These are phyloP conservation scores for Penaeus chinensis DNA, from an alignment of 1,140 invertebrate genomes.

Conservation along the genomic window DNA sequence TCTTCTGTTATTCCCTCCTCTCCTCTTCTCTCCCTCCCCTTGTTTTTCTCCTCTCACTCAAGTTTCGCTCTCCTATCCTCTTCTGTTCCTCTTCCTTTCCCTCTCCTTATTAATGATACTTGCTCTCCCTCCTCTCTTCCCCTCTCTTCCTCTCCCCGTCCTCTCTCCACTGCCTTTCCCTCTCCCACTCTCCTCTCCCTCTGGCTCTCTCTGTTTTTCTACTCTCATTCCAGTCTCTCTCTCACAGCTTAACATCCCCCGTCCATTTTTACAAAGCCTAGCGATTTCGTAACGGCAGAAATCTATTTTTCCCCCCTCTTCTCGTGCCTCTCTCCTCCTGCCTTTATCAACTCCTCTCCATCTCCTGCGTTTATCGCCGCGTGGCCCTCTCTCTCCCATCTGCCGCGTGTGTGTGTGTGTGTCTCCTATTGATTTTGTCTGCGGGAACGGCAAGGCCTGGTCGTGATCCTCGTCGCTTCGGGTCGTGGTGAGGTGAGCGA, in stretches of 20 bases:
- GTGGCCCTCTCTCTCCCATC: neutral
- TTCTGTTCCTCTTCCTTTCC: neutral
- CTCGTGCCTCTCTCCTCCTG: neutral
- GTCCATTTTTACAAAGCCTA: neutral
- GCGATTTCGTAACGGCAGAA: too few species aligned
- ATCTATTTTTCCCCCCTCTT: neutral
- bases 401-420: neutral
- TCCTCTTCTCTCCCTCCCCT: neutral
- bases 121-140: neutral
- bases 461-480: too few species aligned
- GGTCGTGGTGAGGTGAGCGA: too few species aligned
- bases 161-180: neutral
- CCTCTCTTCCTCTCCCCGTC: neutral
- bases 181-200: neutral
- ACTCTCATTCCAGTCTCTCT: neutral
- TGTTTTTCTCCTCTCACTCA: constrained; percentile 6
- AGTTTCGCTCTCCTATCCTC: constrained; percentile 20
- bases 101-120: neutral
- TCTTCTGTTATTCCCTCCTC: neutral
- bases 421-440: constrained; percentile 1
- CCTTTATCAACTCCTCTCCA: neutral
- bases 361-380: too few species aligned
- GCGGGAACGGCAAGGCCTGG: too few species aligned
- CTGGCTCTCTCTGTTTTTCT: neutral
- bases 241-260: neutral